Evolutionary conservation across 2,888 invertebrate species (phyloP), one percentile per base, ranked within the genome.

Genomic region (Torymus aiolomorphi): DNA sequence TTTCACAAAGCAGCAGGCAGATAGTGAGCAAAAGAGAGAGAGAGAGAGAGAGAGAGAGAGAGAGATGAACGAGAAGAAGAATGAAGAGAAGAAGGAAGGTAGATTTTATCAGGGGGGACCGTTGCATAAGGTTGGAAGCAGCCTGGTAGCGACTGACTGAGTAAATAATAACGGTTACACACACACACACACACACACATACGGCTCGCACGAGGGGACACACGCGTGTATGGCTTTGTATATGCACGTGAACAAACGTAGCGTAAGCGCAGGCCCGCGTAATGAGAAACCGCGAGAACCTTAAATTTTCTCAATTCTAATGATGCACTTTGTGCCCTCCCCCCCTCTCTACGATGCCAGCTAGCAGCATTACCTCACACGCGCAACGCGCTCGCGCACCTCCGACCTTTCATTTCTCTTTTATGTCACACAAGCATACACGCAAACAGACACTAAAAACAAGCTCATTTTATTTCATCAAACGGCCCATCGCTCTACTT

Each of bases 111-210:
- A 73, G 81, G 75, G 49, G 49, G 42, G 14, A 83, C 80, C 83
- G 85, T 89, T 89, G 88, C 89, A 87, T 88, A 89, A 89, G 88
- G 87, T 88, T 88, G 88, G 89, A 88, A 89, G 88, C 88, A 86
- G 84, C 85, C 84, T 82, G 16, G n/a, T 14, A 42, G 85, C 86
- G 86, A 88, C 85, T 85, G 87, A 88, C 86, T 87, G 88, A 87
- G 87, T 87, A 89, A 89, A 89, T 89, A 89, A 89, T 89, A 89
- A 89, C 88, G 86, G 89, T 89, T 88, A 87, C 88, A 86, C 86
- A 86, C 85, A 84, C 82, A 80, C 13, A 16, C 20, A n/a, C n/a
- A 67, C 54, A 54, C 42, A 31, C 5, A 31, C 8, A 42, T 42
- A 54, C 13, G 16, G 20, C 20, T 20, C 2, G 20, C 20, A 2